phyloP scores from a whole-genome alignment of 2,888 invertebrate species.

The Allophyes oxyacanthae region DNA sequence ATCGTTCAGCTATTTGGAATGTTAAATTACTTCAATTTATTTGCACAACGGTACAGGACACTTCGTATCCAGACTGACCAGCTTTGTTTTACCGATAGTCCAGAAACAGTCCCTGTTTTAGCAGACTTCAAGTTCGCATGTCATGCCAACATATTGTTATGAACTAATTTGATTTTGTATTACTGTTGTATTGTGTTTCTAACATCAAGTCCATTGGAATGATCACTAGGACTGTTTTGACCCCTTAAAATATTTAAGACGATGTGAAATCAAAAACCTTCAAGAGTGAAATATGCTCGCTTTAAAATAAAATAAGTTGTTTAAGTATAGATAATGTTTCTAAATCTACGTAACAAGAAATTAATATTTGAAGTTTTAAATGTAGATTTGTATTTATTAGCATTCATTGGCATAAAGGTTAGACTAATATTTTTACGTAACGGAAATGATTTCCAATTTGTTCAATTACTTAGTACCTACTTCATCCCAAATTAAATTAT shows the following conservation, averaged over 20 bases:
- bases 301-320: background rate
- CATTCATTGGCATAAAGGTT: too few relatives aligned
- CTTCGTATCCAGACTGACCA: constrained; percentile 48
- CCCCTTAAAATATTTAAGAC: constrained; percentile 56
- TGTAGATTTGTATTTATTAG: constrained; percentile 11
- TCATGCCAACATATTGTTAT: constrained; percentile 76
- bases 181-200: constrained; percentile 72
- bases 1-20: constrained; percentile 11
- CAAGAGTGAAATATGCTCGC: background rate
- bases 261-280: constrained; percentile 63
- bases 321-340: background rate
- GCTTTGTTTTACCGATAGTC: constrained; percentile 35
- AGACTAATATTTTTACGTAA: background rate
- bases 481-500: constrained; percentile 9
- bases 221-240: constrained; percentile 69
- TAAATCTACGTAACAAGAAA: too few relatives aligned
- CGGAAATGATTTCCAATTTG: background rate
- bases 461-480: too few relatives aligned
- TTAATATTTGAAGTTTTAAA: background rate
- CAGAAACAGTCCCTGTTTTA: constrained; percentile 48
- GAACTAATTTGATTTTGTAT: constrained; percentile 66
- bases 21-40: constrained; percentile 14
- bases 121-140: constrained; percentile 71
- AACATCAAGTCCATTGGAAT: constrained; percentile 74
- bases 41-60: constrained; percentile 48